Percentiles rank a stretch among this genome's conserved stretches.
phyloP scores from a whole-genome alignment of 2,888 invertebrate genomes.

The Torymus tubicola region DNA sequence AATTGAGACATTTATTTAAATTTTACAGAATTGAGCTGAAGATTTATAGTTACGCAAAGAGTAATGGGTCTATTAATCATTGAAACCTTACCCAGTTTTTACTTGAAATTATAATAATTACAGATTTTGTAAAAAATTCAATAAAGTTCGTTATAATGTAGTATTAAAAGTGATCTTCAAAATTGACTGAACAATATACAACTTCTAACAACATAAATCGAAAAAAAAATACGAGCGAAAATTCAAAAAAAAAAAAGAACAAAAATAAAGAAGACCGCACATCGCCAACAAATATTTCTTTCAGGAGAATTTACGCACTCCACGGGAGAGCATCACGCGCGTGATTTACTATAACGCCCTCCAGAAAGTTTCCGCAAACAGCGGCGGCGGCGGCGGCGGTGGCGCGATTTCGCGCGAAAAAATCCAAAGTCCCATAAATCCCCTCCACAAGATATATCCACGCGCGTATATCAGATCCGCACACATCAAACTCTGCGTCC shows the following conservation, averaged over 20 bases:
- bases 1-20: no score
- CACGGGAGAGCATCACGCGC: constrained; percentile 24
- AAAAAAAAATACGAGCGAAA: no score
- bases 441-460: constrained; percentile 12
- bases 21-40: no score
- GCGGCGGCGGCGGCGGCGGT: background rate
- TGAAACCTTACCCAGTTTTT: no score
- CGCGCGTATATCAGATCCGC: background rate
- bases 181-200: no score
- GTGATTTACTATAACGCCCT: constrained; percentile 42
- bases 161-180: no score
- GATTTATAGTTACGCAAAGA: no score
- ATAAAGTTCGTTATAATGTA: no score
- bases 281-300: constrained; percentile 12
- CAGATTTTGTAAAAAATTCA: no score
- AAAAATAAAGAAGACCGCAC: background rate
- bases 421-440: constrained; percentile 48
- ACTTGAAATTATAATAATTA: no score
- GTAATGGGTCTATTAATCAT: no score
- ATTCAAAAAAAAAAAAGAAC: background rate
- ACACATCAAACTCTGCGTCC: background rate
- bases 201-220: no score
- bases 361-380: constrained; percentile 48
- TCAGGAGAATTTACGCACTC: constrained; percentile 21
- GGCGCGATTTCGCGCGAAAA: constrained; percentile 17